Conservation (phyloP, 2,888 invertebrate species). For the Carabus problematicus region DNA sequence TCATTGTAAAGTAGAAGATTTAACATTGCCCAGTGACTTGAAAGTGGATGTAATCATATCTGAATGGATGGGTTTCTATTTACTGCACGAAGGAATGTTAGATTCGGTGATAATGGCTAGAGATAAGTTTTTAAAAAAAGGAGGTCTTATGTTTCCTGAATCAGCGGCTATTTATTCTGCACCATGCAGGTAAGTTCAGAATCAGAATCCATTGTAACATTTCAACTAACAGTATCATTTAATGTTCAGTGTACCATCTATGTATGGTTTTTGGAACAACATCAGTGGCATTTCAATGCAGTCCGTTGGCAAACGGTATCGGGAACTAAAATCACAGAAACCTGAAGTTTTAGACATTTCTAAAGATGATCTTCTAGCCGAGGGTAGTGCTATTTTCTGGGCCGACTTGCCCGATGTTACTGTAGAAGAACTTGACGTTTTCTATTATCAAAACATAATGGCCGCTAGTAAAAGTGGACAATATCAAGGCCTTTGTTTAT, state of each 20-base stretch:
- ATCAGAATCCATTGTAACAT: background rate
- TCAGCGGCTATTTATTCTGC: slow-evolving; percentile 72
- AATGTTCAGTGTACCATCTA: slow-evolving; percentile 65
- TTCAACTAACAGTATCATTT: slow-evolving; percentile 6
- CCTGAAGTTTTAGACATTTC: slow-evolving; percentile 70
- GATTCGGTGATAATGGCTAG: slow-evolving; percentile 86
- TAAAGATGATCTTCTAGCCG: slow-evolving; percentile 68
- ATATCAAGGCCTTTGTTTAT: slow-evolving; percentile 79
- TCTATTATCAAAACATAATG: slow-evolving; percentile 68
- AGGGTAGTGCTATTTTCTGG: slow-evolving; percentile 71
- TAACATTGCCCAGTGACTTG: slow-evolving; percentile 67
- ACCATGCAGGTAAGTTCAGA: slow-evolving; percentile 60
- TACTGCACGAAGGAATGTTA: slow-evolving; percentile 95
- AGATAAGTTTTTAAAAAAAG: slow-evolving; percentile 77
- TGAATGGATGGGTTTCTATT: slow-evolving; percentile 98
- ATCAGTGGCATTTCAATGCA: slow-evolving; percentile 84
- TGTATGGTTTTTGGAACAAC: slow-evolving; percentile 78
- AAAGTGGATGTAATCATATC: slow-evolving; percentile 91
- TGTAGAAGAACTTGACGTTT: slow-evolving; percentile 65
- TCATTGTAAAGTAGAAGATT: slow-evolving; percentile 79
- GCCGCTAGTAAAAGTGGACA: slow-evolving; percentile 66
- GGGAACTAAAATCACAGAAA: slow-evolving; percentile 67
- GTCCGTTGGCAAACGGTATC: slow-evolving; percentile 67
- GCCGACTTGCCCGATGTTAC: slow-evolving; percentile 72
- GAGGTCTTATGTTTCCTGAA: slow-evolving; percentile 79